Percentiles rank a stretch among this genome's conserved stretches.
These are phyloP conservation scores for Trichechus manatus DNA, from an alignment of 2,113 vertebrate genomes.

Conservation along the genomic window DNA sequence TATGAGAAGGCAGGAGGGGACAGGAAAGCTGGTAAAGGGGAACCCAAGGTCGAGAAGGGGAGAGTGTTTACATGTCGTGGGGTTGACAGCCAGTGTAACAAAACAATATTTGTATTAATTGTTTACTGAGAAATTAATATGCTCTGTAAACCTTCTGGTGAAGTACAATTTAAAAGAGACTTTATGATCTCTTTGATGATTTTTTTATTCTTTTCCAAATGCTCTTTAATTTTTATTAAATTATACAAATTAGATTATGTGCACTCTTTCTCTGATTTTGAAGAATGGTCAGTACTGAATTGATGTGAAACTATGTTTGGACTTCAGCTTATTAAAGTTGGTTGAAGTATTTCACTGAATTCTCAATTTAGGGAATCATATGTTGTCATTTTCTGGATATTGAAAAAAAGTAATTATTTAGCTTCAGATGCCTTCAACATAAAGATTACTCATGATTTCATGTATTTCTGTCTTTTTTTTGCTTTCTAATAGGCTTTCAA, in stretches of 20 bases:
- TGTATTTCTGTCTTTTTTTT: conserved; percentile 64
- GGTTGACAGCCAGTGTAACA: too few species aligned
- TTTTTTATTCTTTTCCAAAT: conserved; percentile 51
- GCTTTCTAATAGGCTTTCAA: conserved; percentile 94
- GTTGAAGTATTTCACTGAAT: conserved; percentile 57
- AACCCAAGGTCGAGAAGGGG: too few species aligned
- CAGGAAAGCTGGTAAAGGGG: too few species aligned
- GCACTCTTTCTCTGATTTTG: background rate
- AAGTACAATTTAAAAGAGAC: too few species aligned
- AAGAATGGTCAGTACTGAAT: background rate
- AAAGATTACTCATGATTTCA: conserved; percentile 53
- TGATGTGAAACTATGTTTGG: conserved; percentile 8
- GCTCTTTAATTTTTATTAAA: conserved; percentile 40
- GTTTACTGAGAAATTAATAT: too few species aligned
- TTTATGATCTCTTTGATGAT: conserved; percentile 20
- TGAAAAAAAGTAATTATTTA: conserved; percentile 49
- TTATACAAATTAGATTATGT: background rate
- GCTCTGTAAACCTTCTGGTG: too few species aligned
- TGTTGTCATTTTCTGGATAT: background rate
- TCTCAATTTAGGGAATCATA: background rate
- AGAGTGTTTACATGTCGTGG: too few species aligned
- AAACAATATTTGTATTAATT: too few species aligned
- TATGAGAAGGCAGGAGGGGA: too few species aligned
- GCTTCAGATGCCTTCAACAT: conserved; percentile 26
- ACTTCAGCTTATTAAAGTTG: conserved; percentile 56